phyloP scores from a whole-genome alignment of 2,797 vertebrate genomes.

The Bufotes viridis region DNA sequence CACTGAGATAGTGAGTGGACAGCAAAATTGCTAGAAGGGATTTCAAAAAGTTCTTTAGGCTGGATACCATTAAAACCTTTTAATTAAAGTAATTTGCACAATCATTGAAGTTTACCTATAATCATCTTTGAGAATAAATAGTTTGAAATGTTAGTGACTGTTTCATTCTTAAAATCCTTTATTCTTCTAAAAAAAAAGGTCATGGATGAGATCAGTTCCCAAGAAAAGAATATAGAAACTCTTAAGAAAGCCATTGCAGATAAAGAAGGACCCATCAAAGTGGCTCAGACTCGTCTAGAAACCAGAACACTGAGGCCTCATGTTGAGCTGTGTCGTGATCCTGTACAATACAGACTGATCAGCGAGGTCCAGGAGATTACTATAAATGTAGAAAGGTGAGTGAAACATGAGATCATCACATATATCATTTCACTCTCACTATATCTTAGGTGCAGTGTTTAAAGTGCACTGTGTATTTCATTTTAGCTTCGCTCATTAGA shows the following conservation, averaged over 20 bases:
- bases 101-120: too few relatives aligned
- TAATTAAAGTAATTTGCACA: too few relatives aligned
- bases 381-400: conserved; percentile 79
- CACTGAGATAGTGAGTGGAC: too few relatives aligned
- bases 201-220: conserved; percentile 78
- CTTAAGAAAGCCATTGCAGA: conserved; percentile 80
- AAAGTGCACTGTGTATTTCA: too few relatives aligned
- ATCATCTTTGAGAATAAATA: too few relatives aligned
- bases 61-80: too few relatives aligned
- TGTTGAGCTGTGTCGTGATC: conserved; percentile 84
- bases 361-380: conserved; percentile 81
- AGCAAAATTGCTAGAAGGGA: too few relatives aligned
- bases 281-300: conserved; percentile 82
- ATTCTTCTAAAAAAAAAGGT: conserved; percentile 72
- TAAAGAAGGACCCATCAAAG: conserved; percentile 78
- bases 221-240: conserved; percentile 80
- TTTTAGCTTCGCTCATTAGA: too few relatives aligned
- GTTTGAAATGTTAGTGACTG: too few relatives aligned
- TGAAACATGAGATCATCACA: not conserved
- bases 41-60: too few relatives aligned
- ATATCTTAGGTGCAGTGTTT: too few relatives aligned
- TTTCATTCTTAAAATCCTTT: conserved; percentile 12
- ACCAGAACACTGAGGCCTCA: conserved; percentile 80
- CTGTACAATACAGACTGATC: conserved; percentile 78
- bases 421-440: not conserved